These are phyloP conservation scores for chimpanzee (Pan troglodytes) DNA, from an alignment of 2,113 vertebrate species.

Conservation along the genomic window DNA sequence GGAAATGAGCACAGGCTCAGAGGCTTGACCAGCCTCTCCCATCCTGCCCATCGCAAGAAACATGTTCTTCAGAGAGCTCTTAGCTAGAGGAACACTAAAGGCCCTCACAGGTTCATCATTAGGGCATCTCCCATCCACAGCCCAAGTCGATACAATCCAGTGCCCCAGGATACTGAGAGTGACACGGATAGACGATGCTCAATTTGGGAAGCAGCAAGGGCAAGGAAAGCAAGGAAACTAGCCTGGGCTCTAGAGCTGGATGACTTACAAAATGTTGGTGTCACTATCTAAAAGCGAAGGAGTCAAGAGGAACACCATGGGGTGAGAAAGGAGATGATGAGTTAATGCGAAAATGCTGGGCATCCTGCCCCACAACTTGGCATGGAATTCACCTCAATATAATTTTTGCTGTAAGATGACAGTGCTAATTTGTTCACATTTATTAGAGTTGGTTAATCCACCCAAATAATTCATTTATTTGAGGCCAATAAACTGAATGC, in stretches of 20 bases:
- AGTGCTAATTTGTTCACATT: slow-evolving; percentile 11
- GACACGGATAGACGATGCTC: background rate
- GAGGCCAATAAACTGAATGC: slow-evolving; percentile 6
- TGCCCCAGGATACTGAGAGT: background rate
- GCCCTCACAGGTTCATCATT: background rate
- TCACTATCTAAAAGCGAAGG: background rate
- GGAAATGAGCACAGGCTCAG: background rate
- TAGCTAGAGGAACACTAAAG: background rate
- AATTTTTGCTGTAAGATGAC: background rate
- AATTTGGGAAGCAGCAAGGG: background rate
- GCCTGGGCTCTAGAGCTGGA: background rate
- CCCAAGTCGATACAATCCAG: background rate
- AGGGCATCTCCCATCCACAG: background rate
- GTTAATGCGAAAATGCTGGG: too few relatives aligned
- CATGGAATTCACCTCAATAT: background rate
- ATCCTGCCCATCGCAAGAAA: background rate
- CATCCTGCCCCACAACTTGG: background rate
- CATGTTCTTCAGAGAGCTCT: background rate
- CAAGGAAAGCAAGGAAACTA: background rate
- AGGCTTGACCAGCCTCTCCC: background rate
- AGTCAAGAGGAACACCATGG: background rate
- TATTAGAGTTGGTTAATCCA: background rate
- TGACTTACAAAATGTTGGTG: background rate
- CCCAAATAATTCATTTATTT: background rate
- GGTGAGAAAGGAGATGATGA: background rate